Evolutionary conservation across 1,140 invertebrate genomes (phyloP).

Genomic region (Nylanderia fulva): DNA sequence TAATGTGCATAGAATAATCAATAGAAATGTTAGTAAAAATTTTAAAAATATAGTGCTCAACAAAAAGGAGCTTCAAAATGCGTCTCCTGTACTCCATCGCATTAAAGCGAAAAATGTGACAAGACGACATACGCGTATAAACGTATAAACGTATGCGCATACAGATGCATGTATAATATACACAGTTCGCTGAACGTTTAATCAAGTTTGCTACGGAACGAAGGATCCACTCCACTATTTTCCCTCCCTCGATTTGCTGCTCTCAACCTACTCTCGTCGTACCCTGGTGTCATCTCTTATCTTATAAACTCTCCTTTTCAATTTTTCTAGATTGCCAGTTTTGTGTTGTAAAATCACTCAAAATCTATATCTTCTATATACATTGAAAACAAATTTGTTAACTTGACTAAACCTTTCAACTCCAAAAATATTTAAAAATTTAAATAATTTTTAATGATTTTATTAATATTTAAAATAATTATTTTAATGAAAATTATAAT

Average conservation of each 20-base stretch:
- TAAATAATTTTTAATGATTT: too few species aligned
- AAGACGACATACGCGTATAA: not conserved
- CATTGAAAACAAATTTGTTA: not conserved
- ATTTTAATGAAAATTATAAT: too few species aligned
- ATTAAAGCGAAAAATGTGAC: conserved; percentile 43
- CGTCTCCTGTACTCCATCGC: conserved; percentile 7
- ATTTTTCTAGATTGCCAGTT: not conserved
- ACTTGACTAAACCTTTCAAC: too few species aligned
- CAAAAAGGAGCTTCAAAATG: not conserved
- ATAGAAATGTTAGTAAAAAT: not conserved
- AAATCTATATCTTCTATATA: not conserved
- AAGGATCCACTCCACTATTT: conserved; percentile 1
- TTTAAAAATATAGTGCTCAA: too few species aligned
- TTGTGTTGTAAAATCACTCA: not conserved
- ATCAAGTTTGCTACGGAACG: conserved; percentile 67
- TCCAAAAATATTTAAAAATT: too few species aligned
- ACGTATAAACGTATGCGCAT: not conserved
- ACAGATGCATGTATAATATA: not conserved
- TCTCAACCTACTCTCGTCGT: not conserved
- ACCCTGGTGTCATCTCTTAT: not conserved
- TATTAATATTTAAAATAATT: too few species aligned
- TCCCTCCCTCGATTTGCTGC: conserved; percentile 19
- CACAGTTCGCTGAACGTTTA: conserved; percentile 53
- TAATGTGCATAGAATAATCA: conserved; percentile 19
- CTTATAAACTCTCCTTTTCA: not conserved